Evolutionary conservation across 2,113 vertebrate genomes (phyloP), one percentile per base, ranked within the genome.

Genomic region (Echinops telfairi): DNA sequence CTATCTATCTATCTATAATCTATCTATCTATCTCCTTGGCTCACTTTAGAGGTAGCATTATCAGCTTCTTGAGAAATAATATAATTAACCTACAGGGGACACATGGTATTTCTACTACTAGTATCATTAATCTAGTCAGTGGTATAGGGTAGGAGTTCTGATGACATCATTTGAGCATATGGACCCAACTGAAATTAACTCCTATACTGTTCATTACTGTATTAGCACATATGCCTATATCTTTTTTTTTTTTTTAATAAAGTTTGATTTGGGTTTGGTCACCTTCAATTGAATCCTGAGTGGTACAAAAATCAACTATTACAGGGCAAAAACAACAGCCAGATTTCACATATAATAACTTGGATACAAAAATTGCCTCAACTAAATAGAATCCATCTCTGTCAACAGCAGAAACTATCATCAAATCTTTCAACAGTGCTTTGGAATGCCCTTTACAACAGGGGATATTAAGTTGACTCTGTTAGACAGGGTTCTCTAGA

Each of bases 201-300:
- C 8, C 36, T 6, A 12, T 7, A 43, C 1, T 0, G 7, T 31
- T 62, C 33, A 47, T 62, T 22, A 20, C 17, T 62, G 60, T 62
- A 7, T 20, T 62, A 62, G 14, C 22, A 62, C 22, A 62, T 29
- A 68, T 68, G 25, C 64, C 25, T 31, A 31, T 15, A 29, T 70
- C 31, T n/a, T 7, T 9, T 70, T n/a, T 31, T 15, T 31, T 31
- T 40, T 83, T 88, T 81, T 66, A 3, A 14, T 90, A 88, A 80
- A 86, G 83, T 75, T 66, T 95, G 31, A 82, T 23, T 66, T 95
- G 31, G 73, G 27, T 78, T 91, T 89, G 60, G 3, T 57, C 33
- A 47, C 38, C 64, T 91, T 53, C 25, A 27, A 27, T 15, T 60
- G 43, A 86, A 22, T 40, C 43, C 85, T 16, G 8, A 43, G 4